Evolutionary conservation across 2,888 invertebrate genomes (phyloP).

Genomic region (Ganaspis brasiliensis): DNA sequence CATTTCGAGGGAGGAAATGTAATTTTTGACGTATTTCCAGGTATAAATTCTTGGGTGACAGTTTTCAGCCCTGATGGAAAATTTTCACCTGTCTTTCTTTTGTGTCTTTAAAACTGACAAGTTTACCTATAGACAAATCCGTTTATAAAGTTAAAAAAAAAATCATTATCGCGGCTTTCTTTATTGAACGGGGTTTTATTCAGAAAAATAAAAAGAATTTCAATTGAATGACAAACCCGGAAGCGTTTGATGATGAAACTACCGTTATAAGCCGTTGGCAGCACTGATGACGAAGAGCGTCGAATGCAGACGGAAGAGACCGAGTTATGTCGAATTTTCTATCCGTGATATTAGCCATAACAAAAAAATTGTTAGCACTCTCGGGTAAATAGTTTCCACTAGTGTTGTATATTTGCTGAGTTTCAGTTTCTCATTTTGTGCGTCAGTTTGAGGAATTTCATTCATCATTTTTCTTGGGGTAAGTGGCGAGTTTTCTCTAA

Average conservation of each 20-base stretch:
- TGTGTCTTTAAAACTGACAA: not conserved
- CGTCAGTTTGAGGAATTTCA: constrained; percentile 49
- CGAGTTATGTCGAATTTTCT: constrained; percentile 71
- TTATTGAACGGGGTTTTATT: no score
- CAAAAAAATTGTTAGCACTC: constrained; percentile 74
- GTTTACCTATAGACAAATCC: not conserved
- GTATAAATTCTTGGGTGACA: constrained; percentile 15
- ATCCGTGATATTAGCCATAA: constrained; percentile 77
- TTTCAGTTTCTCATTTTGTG: constrained; percentile 54
- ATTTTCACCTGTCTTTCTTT: not conserved
- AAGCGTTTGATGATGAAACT: constrained; percentile 19
- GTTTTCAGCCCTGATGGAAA: not conserved
- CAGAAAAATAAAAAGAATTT: not conserved
- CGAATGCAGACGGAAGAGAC: constrained; percentile 62
- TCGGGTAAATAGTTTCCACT: constrained; percentile 72
- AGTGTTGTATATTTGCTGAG: constrained; percentile 65
- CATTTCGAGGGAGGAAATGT: not conserved
- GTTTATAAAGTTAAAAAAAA: no score
- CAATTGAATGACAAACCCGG: constrained; percentile 20
- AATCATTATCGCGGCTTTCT: not conserved
- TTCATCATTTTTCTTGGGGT: constrained; percentile 51
- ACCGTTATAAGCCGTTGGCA: constrained; percentile 37
- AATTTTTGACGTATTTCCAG: constrained; percentile 1
- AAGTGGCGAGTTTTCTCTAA: constrained; percentile 47
- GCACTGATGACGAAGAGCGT: constrained; percentile 48